Evolutionary conservation across 1,140 invertebrate species (phyloP).

Genomic region (Heliconius congener): DNA sequence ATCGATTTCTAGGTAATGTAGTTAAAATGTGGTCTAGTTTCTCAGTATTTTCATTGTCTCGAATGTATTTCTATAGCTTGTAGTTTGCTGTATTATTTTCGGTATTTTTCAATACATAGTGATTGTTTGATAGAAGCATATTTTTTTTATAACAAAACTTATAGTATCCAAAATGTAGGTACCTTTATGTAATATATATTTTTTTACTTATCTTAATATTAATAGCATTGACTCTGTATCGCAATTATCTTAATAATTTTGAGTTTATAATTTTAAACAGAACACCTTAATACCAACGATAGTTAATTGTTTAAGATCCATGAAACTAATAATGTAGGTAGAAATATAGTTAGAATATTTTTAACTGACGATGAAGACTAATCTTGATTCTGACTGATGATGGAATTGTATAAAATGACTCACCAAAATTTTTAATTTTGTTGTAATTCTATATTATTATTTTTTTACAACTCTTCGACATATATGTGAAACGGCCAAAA

Average conservation of each 20-base stretch:
- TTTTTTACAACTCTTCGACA: background rate
- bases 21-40: slow-evolving; percentile 1
- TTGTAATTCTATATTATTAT: background rate
- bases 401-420: background rate
- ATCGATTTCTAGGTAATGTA: background rate
- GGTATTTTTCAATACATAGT: background rate
- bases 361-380: slow-evolving; percentile 7
- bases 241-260: background rate
- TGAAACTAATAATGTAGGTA: background rate
- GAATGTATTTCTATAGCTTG: background rate
- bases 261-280: background rate
- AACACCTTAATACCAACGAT: slow-evolving; percentile 7
- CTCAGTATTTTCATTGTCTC: slow-evolving; percentile 1
- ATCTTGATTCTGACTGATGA: background rate
- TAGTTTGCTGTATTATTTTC: background rate
- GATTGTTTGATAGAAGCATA: background rate
- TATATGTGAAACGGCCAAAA: background rate
- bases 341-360: background rate
- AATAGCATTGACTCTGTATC: background rate
- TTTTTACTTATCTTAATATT: background rate
- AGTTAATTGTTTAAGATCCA: background rate
- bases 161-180: no score
- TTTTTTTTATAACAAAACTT: no score
- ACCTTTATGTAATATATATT: background rate
- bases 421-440: background rate